Conservation (phyloP, 2,888 invertebrate species). For the Habroteleia sp. region DNA sequence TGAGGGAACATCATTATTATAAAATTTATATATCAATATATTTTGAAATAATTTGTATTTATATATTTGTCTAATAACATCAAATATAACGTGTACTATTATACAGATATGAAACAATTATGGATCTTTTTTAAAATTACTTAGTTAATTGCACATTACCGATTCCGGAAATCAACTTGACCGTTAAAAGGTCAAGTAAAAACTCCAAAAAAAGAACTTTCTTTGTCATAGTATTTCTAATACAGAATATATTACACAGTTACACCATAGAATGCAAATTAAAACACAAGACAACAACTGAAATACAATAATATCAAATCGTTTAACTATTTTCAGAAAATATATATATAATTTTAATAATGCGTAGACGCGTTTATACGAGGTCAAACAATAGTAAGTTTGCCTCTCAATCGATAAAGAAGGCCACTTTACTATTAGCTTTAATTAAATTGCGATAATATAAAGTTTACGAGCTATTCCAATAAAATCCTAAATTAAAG, state of each 20-base stretch:
- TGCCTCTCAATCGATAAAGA: conserved; percentile 76
- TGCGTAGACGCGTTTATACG: not conserved
- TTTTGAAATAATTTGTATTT: too few relatives aligned
- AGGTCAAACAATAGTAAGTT: conserved; percentile 19
- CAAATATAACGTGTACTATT: too few relatives aligned
- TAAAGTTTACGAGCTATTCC: conserved; percentile 73
- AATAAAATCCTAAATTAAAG: not conserved
- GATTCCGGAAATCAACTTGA: conserved; percentile 48
- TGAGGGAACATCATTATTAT: too few relatives aligned
- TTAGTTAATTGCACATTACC: conserved; percentile 23
- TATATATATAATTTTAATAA: not conserved
- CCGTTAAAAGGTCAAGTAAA: conserved; percentile 43
- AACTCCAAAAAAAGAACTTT: too few relatives aligned
- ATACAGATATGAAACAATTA: too few relatives aligned
- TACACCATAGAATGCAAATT: too few relatives aligned
- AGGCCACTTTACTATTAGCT: conserved; percentile 71
- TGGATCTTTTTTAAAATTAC: not conserved
- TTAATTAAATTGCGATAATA: conserved; percentile 72
- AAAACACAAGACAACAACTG: too few relatives aligned
- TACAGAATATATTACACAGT: too few relatives aligned
- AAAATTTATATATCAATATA: too few relatives aligned
- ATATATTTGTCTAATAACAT: too few relatives aligned
- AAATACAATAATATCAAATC: too few relatives aligned
- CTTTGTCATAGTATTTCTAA: not conserved
- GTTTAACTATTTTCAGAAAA: not conserved